Base-by-base conservation (phyloP, 1,140 invertebrate species). In the Pogonomyrmex barbatus region DNA sequence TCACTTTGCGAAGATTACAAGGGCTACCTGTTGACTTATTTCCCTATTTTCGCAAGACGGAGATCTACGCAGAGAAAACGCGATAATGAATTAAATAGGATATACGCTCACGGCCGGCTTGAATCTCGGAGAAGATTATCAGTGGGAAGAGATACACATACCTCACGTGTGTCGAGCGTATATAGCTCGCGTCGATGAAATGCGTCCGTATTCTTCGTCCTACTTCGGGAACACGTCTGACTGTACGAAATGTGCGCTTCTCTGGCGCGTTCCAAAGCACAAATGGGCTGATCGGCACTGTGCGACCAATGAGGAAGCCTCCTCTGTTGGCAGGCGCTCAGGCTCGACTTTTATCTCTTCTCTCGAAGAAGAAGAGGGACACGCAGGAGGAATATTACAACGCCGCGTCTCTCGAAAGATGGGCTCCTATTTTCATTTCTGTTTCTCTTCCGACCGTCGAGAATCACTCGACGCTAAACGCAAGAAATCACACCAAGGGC, bases 271-370 rank as follows among this genome's bases (percentile, higher is more conserved):
- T 75, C 71, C 42, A 62, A 79, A 65, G 73, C 52, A 83, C 88
- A 85, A 89, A 88, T 89, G 89, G 88, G 4, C n/a, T 45, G 45
- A 50, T 24, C 4, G 60, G 52, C 71, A 24, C 1, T 17, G 54
- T 63, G 62, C 39, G 39, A 50, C 89, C 90, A 91, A 92, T 92
- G 85, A 79, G 86, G 87, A 78, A 85, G 10, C 6, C 9, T 24
- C 24, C 60, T 45, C 58, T 85, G 71, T 87, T 88, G 47, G 76
- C 3, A 71, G 85, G 78, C 78, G 86, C 67, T 79, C 62, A 24
- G 9, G 14, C n/a, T 2, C 5, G 39, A 67, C n/a, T 8, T n/a
- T 65, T 65, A 65, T 65, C 63, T 65, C 60, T 63, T 63, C 60
- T 63, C 63, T 24, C 17, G 17, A 65, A 24, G 24, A 24, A 42